Conservation (phyloP, 2,113 vertebrate genomes). For the Amblyornis subalaris region DNA sequence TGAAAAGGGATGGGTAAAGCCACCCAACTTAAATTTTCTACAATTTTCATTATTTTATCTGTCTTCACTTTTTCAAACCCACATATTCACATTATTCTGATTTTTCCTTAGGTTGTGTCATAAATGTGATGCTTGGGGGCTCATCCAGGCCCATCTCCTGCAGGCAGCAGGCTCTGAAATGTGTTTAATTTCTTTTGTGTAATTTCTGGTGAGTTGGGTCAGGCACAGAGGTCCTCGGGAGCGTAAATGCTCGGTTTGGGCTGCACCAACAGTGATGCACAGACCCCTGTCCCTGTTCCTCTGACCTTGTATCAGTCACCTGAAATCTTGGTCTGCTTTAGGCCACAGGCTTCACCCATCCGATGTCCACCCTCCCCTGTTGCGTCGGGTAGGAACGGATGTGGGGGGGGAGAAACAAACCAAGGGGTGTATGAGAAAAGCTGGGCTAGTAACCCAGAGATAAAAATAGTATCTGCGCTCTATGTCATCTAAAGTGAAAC, state of each 20-base stretch:
- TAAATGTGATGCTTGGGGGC: not conserved
- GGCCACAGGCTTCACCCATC: not conserved
- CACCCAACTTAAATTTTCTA: not conserved
- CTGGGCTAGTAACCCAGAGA: not conserved
- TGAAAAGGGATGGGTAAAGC: not conserved
- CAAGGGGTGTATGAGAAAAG: not conserved
- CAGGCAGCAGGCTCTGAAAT: not conserved
- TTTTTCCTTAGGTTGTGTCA: not conserved
- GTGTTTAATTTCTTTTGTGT: not conserved
- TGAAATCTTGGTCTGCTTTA: not conserved
- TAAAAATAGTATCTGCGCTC: not conserved
- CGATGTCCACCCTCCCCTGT: accelerated
- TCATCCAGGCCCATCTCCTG: not conserved
- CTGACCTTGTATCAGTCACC: not conserved
- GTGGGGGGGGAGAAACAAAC: not conserved
- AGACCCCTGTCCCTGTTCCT: not conserved
- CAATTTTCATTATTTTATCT: not conserved
- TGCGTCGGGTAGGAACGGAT: not conserved
- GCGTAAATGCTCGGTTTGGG: not conserved
- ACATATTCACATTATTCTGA: not conserved
- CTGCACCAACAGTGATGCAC: not conserved
- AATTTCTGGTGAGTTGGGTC: not conserved
- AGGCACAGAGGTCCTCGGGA: not conserved
- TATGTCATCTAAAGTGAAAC: not conserved
- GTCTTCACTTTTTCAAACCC: not conserved